phyloP scores from a whole-genome alignment of 2,113 vertebrate species.

The Agelaius tricolor region DNA sequence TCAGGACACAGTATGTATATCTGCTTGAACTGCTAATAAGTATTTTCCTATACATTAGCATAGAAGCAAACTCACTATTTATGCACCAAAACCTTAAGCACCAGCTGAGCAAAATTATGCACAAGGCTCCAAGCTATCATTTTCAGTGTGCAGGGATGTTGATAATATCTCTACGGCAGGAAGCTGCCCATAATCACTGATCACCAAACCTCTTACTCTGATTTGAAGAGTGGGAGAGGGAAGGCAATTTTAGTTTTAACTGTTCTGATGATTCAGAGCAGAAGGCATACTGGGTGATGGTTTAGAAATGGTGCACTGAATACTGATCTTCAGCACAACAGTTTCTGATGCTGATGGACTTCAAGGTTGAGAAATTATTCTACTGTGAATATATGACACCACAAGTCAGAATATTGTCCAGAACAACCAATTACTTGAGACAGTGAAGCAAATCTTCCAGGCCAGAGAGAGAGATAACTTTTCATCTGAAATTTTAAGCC shows the following conservation, averaged over 20 bases:
- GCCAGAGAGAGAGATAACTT: not conserved
- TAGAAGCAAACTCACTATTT: not conserved
- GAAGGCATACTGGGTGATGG: not conserved
- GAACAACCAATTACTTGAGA: not conserved
- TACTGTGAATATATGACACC: not conserved
- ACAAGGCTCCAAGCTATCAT: not conserved
- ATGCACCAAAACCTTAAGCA: not conserved
- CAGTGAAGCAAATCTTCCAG: not conserved
- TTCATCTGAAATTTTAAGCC: not conserved
- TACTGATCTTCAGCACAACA: not conserved
- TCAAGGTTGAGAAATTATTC: not conserved
- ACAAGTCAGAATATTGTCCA: not conserved
- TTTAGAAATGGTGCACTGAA: not conserved
- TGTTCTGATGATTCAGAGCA: not conserved
- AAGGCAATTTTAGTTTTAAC: not conserved
- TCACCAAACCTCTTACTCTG: not conserved
- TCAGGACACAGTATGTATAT: not conserved
- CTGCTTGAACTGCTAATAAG: not conserved
- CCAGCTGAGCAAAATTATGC: not conserved
- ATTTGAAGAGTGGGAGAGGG: not conserved
- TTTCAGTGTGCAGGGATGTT: not conserved
- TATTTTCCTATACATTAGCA: not conserved
- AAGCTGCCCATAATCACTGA: not conserved
- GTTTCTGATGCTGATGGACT: not conserved
- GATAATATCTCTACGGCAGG: not conserved